Conservation (phyloP, 1,140 invertebrate genomes). For the Lasioglossum baleicum region DNA sequence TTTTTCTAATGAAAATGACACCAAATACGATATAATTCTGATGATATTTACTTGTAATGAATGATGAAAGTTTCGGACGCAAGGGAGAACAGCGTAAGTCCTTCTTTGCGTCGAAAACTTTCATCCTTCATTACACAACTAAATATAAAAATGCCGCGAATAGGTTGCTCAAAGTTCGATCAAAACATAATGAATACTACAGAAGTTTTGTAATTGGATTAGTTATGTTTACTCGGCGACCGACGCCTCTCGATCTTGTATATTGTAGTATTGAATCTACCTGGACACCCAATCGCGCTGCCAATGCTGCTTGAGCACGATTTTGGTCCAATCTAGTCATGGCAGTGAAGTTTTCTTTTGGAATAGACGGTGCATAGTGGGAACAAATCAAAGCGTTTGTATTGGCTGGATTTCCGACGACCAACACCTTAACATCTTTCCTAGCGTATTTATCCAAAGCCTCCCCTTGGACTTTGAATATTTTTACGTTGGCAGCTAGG, state of each 20-base stretch:
- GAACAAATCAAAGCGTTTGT: constrained; percentile 98
- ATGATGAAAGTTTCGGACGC: no score
- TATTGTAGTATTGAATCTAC: constrained; percentile 48
- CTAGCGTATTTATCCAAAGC: constrained; percentile 96
- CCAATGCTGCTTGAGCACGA: constrained; percentile 92
- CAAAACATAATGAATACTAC: no score
- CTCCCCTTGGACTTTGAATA: constrained; percentile 97
- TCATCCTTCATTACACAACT: no score
- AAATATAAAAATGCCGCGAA: no score
- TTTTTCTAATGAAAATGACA: no score
- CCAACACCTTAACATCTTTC: constrained; percentile 97
- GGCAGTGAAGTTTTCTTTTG: constrained; percentile 97
- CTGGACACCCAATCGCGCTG: constrained; percentile 82
- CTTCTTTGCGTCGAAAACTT: no score
- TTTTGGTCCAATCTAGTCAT: constrained; percentile 99
- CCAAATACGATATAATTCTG: no score
- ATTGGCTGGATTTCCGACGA: constrained; percentile 99
- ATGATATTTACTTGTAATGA: no score
- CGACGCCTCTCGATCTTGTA: background rate
- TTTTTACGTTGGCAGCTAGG: constrained; percentile 97
- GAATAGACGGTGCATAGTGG: constrained; percentile 98
- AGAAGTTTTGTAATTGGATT: no score
- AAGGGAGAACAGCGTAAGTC: no score
- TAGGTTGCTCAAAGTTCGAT: no score
- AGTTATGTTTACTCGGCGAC: no score